Percentiles rank a stretch among this genome's conserved stretches.
phyloP scores from a whole-genome alignment of 2,113 vertebrate genomes.

The Pelobates fuscus region DNA sequence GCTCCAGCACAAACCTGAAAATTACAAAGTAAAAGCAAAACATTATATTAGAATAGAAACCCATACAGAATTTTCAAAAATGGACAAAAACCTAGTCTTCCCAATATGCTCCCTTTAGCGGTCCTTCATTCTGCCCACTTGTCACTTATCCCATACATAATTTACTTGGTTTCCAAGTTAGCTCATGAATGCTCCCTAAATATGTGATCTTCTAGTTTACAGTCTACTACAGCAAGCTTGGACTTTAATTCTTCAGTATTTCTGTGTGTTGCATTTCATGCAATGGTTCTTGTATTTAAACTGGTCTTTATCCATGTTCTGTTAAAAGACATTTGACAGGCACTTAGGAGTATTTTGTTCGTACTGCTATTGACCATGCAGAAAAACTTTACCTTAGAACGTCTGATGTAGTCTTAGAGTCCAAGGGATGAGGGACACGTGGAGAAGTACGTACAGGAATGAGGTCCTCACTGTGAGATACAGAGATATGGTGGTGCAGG shows the following conservation, averaged over 20 bases:
- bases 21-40: conserved; percentile 1
- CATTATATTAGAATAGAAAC: conserved; percentile 81
- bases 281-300: no score
- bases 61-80: background rate
- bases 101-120: background rate
- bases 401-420: conserved; percentile 98
- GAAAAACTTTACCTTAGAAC: conserved; percentile 84
- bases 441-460: conserved; percentile 84
- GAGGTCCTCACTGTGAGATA: conserved; percentile 90
- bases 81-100: background rate
- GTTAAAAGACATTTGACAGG: no score
- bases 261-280: no score
- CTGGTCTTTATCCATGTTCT: no score
- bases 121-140: background rate
- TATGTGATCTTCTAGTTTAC: no score
- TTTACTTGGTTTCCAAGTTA: no score
- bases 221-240: no score
- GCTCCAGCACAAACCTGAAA: conserved; percentile 92
- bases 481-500: conserved; percentile 94
- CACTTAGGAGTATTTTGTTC: no score
- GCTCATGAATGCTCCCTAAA: no score
- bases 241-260: no score
- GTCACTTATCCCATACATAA: no score
- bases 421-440: conserved; percentile 89
- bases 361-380: no score